Base-by-base conservation (phyloP, 2,797 vertebrate genomes). In the Scarus forsteni region DNA sequence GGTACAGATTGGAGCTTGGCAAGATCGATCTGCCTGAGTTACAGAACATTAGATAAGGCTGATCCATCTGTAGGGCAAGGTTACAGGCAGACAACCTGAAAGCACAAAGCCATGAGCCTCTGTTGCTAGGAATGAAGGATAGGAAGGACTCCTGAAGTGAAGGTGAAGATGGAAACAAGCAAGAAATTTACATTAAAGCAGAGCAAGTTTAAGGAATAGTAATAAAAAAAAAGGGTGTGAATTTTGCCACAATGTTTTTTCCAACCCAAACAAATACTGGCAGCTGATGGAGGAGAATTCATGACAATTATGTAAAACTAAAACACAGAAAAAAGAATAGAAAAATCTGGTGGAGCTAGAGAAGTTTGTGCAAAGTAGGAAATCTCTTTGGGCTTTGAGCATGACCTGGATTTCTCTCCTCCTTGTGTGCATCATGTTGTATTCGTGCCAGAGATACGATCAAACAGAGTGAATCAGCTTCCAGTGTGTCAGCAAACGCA, bases 331-430 rank as follows among this genome's bases (percentile, higher is more conserved):
- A 27, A 27, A 27, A 27, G 27, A 27, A 27, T 27, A 4, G 27
- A 27, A 51, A 70, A 57, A 46, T 70, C 65, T 79, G 60, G 58
- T 50, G 27, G 51, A 77, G 86, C 64, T 79, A 79, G 75, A 53
- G 76, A 71, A 70, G 65, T 75, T 60, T 60, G 72, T 80, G 79
- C 60, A 73, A 75, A 87, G 79, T 66, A 58, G 64, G 44, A 86
- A 80, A 67, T 79, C 78, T 85, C 75, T 62, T 59, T 75, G 77
- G 60, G 77, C 54, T 90, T 71, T 81, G 75, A 83, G 68, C 58
- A 3, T 91, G 86, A 89, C 92, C 92, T 89, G 90, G 80, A 87
- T 93, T 92, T 78, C 70, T 79, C 77, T 83, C 57, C 69, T 75
- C 48, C 63, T 75, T 78, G 83, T 88, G 88, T 89, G 84, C 80